Evolutionary conservation across 2,797 vertebrate species (phyloP).

Genomic region (Sebastes oblongus): DNA sequence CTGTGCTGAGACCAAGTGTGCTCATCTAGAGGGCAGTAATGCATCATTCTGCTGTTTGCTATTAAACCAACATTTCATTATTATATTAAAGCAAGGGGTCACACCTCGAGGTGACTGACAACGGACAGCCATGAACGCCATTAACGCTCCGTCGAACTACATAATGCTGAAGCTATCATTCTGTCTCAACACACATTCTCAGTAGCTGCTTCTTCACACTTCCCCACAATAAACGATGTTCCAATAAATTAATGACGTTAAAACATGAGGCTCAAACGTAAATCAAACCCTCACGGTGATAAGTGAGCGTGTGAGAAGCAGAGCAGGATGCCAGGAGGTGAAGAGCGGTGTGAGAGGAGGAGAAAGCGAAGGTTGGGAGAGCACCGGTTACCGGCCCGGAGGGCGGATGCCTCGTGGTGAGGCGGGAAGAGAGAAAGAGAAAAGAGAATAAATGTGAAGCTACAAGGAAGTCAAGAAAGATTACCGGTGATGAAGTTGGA

Average conservation of each 20-base stretch:
- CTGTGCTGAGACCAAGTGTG: not conserved
- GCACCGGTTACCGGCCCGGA: conserved; percentile 1
- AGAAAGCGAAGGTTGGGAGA: conserved; percentile 22
- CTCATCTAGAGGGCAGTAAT: not conserved
- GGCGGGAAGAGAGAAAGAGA: not conserved
- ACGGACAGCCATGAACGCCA: not conserved
- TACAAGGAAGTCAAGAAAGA: conserved; percentile 29
- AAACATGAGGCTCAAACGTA: not conserved
- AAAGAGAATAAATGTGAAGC: conserved; percentile 29
- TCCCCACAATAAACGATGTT: not conserved
- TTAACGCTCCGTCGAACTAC: not conserved
- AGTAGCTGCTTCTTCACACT: not conserved
- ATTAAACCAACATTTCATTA: not conserved
- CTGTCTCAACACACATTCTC: not conserved
- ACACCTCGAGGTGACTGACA: not conserved
- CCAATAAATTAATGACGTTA: not conserved
- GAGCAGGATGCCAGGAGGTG: conserved; percentile 10
- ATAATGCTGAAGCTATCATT: not conserved
- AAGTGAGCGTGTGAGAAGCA: conserved; percentile 20
- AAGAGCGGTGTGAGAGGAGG: not conserved
- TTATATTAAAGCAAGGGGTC: not conserved
- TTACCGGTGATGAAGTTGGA: conserved; percentile 13
- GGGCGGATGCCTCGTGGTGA: conserved; percentile 8
- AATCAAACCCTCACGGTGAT: conserved; percentile 22
- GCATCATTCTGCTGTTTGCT: not conserved